Percentiles rank a stretch among this genome's conserved stretches.
phyloP scores from a whole-genome alignment of 2,888 invertebrate species.

The Rhamnusium bicolor region DNA sequence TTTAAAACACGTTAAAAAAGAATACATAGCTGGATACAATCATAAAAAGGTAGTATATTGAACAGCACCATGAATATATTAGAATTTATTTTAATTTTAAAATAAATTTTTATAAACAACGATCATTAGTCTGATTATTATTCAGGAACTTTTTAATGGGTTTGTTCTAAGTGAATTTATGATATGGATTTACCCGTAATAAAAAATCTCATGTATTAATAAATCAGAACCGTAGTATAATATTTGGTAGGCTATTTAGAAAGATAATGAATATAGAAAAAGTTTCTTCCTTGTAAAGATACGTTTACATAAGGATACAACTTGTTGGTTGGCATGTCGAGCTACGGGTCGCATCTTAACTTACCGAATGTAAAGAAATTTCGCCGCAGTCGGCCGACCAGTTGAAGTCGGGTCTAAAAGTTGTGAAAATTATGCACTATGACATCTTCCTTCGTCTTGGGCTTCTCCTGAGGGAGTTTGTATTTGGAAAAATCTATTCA shows the following conservation, averaged over 20 bases:
- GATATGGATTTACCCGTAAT: background rate
- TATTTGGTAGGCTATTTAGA: background rate
- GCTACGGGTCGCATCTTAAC: too few species aligned
- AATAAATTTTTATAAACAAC: slow-evolving; percentile 3
- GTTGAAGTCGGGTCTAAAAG: too few species aligned
- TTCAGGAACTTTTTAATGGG: background rate
- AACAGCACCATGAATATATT: background rate
- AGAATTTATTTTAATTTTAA: slow-evolving; percentile 6
- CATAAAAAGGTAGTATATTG: background rate
- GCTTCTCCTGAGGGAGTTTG: too few species aligned
- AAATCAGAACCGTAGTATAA: slow-evolving; percentile 2
- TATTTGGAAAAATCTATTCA: too few species aligned
- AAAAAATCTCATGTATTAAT: background rate
- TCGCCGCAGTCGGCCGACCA: too few species aligned
- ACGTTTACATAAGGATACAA: too few species aligned
- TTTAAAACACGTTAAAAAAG: background rate
- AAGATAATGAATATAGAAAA: background rate
- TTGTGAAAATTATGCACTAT: too few species aligned
- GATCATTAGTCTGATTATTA: slow-evolving; percentile 8
- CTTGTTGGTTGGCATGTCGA: too few species aligned
- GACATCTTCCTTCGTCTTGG: too few species aligned
- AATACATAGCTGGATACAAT: background rate
- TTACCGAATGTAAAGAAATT: too few species aligned
- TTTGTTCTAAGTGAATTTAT: slow-evolving; percentile 18
- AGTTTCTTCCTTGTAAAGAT: too few species aligned